These are phyloP conservation scores for Chamaea fasciata DNA, from an alignment of 2,113 vertebrate species.

Conservation along the genomic window DNA sequence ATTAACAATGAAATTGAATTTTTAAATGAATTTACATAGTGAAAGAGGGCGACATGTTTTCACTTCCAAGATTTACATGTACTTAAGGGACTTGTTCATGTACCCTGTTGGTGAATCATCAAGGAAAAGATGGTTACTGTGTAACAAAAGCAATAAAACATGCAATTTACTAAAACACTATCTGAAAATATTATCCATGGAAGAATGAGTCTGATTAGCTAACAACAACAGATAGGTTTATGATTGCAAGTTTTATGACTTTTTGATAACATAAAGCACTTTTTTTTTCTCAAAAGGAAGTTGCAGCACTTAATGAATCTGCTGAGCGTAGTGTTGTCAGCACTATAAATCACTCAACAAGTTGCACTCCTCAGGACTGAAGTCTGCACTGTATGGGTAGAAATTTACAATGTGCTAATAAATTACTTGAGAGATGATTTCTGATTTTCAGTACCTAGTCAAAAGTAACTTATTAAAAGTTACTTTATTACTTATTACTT, in stretches of 20 bases:
- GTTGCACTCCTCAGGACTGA: not conserved
- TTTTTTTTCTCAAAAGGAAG: constrained; percentile 10
- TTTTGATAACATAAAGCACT: not conserved
- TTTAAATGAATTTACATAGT: not conserved
- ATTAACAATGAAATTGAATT: not conserved
- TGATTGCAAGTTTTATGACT: constrained; percentile 24
- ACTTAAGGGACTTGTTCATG: not conserved
- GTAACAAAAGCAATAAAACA: constrained; percentile 42
- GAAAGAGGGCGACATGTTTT: not conserved
- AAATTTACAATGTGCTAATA: not conserved
- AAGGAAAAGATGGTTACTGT: not conserved
- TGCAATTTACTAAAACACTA: constrained; percentile 1
- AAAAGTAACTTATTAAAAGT: not conserved
- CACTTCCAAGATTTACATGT: not conserved
- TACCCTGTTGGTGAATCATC: not conserved
- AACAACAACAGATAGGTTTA: constrained; percentile 9
- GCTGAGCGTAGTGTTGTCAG: not conserved
- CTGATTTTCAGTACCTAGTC: not conserved
- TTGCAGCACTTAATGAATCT: not conserved
- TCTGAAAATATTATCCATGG: constrained; percentile 23
- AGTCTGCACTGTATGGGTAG: not conserved
- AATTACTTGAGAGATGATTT: not conserved
- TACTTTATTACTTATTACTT: too few species aligned
- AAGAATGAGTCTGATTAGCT: constrained; percentile 48
- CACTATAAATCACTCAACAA: constrained; percentile 12